phyloP scores from a whole-genome alignment of 2,797 vertebrate species.

The Tragelaphus oryx region DNA sequence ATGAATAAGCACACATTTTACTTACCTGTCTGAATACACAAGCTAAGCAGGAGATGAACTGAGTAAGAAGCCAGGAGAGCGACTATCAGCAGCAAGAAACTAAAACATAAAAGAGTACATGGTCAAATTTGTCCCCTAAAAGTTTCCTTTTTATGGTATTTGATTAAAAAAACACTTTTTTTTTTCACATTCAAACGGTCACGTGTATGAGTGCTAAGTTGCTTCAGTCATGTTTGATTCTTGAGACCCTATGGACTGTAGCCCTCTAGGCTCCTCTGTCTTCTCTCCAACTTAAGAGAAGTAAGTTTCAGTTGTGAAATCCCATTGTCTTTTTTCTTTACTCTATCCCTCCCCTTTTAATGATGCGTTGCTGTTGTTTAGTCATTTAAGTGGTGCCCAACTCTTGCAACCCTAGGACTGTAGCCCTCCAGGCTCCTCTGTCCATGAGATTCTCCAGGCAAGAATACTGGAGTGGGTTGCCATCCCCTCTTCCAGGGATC shows the following conservation, averaged over 20 bases:
- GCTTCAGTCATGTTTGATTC: neutral
- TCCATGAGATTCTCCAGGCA: neutral
- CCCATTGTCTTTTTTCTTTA: neutral
- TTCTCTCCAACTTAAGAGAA: neutral
- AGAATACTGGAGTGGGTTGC: neutral
- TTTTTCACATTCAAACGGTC: neutral
- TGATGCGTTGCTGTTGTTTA: neutral
- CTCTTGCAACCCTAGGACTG: neutral
- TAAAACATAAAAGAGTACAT: conserved; percentile 72
- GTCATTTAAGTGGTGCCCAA: neutral
- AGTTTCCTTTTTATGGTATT: neutral
- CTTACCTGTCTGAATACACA: conserved; percentile 96
- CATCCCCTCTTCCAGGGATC: neutral
- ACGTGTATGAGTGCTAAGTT: neutral
- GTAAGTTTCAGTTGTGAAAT: neutral
- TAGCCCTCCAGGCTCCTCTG: neutral
- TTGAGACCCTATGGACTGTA: neutral
- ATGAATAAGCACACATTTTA: conserved; percentile 8
- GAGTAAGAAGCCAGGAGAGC: conserved; percentile 90
- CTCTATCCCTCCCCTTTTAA: neutral
- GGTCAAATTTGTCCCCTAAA: conserved; percentile 22
- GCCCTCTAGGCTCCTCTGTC: neutral
- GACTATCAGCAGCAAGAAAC: conserved; percentile 90
- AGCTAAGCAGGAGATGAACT: conserved; percentile 91
- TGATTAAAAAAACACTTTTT: neutral